A percentile compares a stretch with the other conserved stretches of the same genome.
Conservation (phyloP, 2,797 vertebrate genomes). For the Cossypha dichroa region DNA sequence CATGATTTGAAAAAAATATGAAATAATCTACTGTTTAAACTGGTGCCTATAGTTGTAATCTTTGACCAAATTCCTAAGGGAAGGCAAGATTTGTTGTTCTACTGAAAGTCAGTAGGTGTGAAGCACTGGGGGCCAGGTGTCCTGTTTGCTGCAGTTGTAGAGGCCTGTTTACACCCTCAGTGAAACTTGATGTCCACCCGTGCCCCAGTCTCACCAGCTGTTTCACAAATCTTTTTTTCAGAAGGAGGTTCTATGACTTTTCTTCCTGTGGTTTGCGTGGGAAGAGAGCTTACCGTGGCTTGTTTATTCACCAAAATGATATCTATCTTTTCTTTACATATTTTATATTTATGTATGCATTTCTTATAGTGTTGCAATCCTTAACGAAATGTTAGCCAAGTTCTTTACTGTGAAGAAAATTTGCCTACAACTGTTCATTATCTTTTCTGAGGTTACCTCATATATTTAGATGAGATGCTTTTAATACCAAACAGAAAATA, state of each 20-base stretch:
- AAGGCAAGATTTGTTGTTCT: neutral
- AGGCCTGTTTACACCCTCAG: neutral
- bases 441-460: neutral
- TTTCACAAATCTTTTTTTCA: neutral
- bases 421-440: neutral
- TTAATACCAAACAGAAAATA: neutral
- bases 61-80: neutral
- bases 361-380: neutral
- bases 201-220: neutral
- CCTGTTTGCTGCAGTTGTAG: neutral
- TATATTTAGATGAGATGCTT: neutral
- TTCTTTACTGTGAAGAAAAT: neutral
- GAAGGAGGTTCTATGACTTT: neutral
- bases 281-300: neutral
- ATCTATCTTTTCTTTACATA: neutral
- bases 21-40: neutral
- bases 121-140: neutral
- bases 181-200: neutral
- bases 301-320: neutral
- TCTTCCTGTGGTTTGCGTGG: neutral
- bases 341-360: neutral
- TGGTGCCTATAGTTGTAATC: neutral
- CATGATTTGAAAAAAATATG: neutral
- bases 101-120: neutral
- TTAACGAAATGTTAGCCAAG: neutral